A percentile compares a stretch with the other conserved stretches of the same genome.
These are phyloP conservation scores for Sycophaga agraensis DNA, from an alignment of 1,140 invertebrate genomes.

Conservation along the genomic window DNA sequence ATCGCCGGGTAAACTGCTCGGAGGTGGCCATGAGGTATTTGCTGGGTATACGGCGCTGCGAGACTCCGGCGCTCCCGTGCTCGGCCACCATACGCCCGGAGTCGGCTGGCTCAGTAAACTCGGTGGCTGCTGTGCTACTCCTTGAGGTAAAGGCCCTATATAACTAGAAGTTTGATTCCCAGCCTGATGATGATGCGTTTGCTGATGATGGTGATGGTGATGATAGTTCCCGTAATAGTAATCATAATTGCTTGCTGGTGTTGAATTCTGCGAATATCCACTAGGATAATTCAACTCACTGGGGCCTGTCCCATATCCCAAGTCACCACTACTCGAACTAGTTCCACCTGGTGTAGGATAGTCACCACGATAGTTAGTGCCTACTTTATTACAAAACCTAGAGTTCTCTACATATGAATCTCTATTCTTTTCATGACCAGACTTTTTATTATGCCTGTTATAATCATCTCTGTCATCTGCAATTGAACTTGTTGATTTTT, in stretches of 20 bases:
- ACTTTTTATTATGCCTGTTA: slow-evolving; percentile 44
- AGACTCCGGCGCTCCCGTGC: slow-evolving; percentile 29
- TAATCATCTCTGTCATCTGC: slow-evolving; percentile 52
- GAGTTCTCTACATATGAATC: slow-evolving; percentile 53
- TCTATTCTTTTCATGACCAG: slow-evolving; percentile 43
- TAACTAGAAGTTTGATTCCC: slow-evolving; percentile 38
- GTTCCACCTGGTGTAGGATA: slow-evolving; percentile 60
- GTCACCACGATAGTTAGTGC: slow-evolving; percentile 38
- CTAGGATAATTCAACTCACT: slow-evolving; percentile 59
- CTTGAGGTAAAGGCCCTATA: slow-evolving; percentile 42
- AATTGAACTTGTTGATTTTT: slow-evolving; percentile 33
- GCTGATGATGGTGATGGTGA: slow-evolving; percentile 37
- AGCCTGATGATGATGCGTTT: slow-evolving; percentile 15
- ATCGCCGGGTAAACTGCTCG: neutral
- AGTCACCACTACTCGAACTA: slow-evolving; percentile 49
- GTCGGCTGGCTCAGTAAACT: slow-evolving; percentile 45
- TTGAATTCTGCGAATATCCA: slow-evolving; percentile 56
- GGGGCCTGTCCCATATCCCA: slow-evolving; percentile 60
- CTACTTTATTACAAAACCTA: slow-evolving; percentile 46
- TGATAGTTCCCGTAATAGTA: slow-evolving; percentile 54
- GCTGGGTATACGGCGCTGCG: slow-evolving; percentile 36
- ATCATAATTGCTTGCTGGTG: slow-evolving; percentile 55
- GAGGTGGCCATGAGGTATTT: slow-evolving; percentile 38
- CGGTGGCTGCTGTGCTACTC: slow-evolving; percentile 36
- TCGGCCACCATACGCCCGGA: slow-evolving; percentile 51